A percentile compares a stretch with the other conserved stretches of the same genome.
Evolutionary conservation across 2,113 vertebrate genomes (phyloP).

Genomic region (cattle (Bos taurus)): ARS-UCD2.0 NC_037328.1:107881001-107881500

Average conservation of each 20-base stretch:
- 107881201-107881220: neutral
- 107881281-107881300: accelerated
- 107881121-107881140: neutral
- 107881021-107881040: neutral
- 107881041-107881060: neutral
- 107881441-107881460: neutral
- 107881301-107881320: neutral
- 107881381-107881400: neutral
- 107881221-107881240: neutral
- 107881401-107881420: neutral
- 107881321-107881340: neutral
- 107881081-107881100: neutral
- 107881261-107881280: neutral
- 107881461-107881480: neutral
- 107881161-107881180: neutral
- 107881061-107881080: neutral
- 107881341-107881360: neutral
- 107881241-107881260: neutral
- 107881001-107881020: neutral
- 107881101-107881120: neutral
- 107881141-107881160: neutral
- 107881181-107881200: neutral
- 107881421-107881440: neutral
- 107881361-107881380: neutral
- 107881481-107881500: neutral